phyloP scores from a whole-genome alignment of 2,888 invertebrate genomes.

The Melinopterus prodromus region DNA sequence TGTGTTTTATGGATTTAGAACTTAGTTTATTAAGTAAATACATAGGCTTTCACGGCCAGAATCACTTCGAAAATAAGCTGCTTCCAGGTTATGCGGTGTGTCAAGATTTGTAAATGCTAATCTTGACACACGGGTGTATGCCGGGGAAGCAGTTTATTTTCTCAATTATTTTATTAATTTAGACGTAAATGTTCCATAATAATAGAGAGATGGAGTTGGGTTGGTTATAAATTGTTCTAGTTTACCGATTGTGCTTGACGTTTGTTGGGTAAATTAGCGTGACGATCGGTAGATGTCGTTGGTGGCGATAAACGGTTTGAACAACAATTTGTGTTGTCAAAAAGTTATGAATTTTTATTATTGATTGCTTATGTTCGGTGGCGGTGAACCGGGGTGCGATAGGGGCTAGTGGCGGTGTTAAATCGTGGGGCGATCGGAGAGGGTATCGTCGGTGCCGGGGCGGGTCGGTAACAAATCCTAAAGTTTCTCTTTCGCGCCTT shows the following conservation, averaged over 20 bases:
- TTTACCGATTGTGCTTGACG: not conserved
- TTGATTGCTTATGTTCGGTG: conserved; percentile 43
- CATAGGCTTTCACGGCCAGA: too few species aligned
- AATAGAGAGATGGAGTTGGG: not conserved
- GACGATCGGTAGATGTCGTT: conserved; percentile 49
- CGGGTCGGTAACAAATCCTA: conserved; percentile 40
- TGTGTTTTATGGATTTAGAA: too few species aligned
- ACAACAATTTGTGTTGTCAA: conserved; percentile 60
- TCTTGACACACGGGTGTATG: too few species aligned
- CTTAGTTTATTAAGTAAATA: too few species aligned
- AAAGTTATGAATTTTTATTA: conserved; percentile 58
- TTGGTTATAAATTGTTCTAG: conserved; percentile 5
- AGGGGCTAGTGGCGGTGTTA: not conserved
- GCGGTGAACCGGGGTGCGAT: conserved; percentile 17
- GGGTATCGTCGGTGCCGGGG: conserved; percentile 19
- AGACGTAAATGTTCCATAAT: not conserved
- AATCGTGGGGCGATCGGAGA: conserved; percentile 17
- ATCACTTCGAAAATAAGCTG: too few species aligned
- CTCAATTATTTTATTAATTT: too few species aligned
- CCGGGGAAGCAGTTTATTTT: too few species aligned
- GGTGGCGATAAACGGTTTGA: conserved; percentile 52
- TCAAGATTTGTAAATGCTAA: too few species aligned
- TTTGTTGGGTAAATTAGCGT: not conserved
- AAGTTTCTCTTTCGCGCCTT: conserved; percentile 56
- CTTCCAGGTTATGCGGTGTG: too few species aligned